Evolutionary conservation across 2,888 invertebrate genomes (phyloP).

Genomic region (Campopleginae sp.): DNA sequence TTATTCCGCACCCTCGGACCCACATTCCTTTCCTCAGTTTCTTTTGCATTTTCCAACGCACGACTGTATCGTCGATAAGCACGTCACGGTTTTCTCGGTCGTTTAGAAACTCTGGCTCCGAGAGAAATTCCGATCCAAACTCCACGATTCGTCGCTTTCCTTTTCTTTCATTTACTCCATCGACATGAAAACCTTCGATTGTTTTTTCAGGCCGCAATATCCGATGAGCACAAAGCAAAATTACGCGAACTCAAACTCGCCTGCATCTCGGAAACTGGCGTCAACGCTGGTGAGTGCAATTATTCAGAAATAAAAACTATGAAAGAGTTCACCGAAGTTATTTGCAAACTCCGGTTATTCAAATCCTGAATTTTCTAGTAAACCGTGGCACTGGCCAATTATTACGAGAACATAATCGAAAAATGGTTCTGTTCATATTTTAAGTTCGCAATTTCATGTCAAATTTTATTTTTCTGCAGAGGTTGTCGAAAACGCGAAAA

Average conservation of each 20-base stretch:
- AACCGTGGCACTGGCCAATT: not conserved
- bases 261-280: slow-evolving; percentile 75
- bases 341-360: not conserved
- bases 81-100: too few species aligned
- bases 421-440: not conserved
- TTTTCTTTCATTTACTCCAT: not conserved
- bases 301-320: not conserved
- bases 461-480: slow-evolving; percentile 66
- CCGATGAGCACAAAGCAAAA: slow-evolving; percentile 67
- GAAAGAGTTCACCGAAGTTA: not conserved
- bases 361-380: not conserved
- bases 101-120: too few species aligned
- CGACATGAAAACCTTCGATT: not conserved
- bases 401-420: not conserved
- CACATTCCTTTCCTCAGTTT: too few species aligned
- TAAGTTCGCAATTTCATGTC: not conserved
- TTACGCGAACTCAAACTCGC: slow-evolving; percentile 69
- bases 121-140: not conserved
- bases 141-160: not conserved
- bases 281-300: slow-evolving; percentile 72
- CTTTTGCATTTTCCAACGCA: not conserved
- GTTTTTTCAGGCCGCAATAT: slow-evolving; percentile 42
- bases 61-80: too few species aligned
- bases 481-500: slow-evolving; percentile 73
- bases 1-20: not conserved